These are phyloP conservation scores for Synanthedon vespiformis DNA, from an alignment of 2,888 invertebrate genomes.

Conservation along the genomic window DNA sequence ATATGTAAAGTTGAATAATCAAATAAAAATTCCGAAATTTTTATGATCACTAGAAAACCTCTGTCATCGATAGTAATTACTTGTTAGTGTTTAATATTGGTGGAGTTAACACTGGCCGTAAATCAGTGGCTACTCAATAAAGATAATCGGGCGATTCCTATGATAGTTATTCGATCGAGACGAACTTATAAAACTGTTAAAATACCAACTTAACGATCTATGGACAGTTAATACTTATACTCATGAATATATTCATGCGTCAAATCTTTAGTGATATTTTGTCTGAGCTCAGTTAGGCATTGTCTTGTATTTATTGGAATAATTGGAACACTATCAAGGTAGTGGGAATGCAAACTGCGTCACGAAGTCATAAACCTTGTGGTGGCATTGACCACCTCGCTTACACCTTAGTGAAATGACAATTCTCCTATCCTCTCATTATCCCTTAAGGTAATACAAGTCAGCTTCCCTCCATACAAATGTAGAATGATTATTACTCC, in stretches of 20 bases:
- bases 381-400: too few relatives aligned
- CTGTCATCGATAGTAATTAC: constrained; percentile 21
- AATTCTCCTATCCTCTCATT: too few relatives aligned
- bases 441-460: too few relatives aligned
- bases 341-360: too few relatives aligned
- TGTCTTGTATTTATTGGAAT: too few relatives aligned
- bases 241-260: constrained; percentile 49
- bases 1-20: too few relatives aligned
- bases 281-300: too few relatives aligned
- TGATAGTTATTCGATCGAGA: constrained; percentile 34
- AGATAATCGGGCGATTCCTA: constrained; percentile 46
- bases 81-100: constrained; percentile 19
- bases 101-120: constrained; percentile 41
- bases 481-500: too few relatives aligned
- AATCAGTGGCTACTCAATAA: constrained; percentile 37
- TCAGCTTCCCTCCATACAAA: too few relatives aligned
- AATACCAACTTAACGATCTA: constrained; percentile 43
- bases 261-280: constrained; percentile 9
- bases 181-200: constrained; percentile 45
- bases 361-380: too few relatives aligned
- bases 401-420: too few relatives aligned
- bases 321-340: too few relatives aligned
- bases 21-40: background rate
- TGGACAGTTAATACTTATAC: constrained; percentile 36
- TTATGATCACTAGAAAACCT: constrained; percentile 1